A percentile compares a stretch with the other conserved stretches of the same genome.
phyloP scores from a whole-genome alignment of 2,888 invertebrate genomes.

The Galerucella nymphaeae region DNA sequence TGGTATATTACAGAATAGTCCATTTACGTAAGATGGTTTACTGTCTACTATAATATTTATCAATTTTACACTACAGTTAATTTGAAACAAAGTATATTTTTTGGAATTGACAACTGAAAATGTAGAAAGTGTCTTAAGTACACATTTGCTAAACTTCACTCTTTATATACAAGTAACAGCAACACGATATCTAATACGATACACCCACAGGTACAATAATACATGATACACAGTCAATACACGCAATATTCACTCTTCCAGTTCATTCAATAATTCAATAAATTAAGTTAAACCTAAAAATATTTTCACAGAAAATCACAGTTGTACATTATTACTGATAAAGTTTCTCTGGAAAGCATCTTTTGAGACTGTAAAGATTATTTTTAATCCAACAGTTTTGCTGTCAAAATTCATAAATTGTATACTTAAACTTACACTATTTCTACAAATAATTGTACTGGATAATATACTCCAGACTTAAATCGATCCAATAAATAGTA shows the following conservation, averaged over 20 bases:
- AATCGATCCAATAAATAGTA: not conserved
- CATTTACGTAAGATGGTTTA: slow-evolving; percentile 10
- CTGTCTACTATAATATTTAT: slow-evolving; percentile 9
- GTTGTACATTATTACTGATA: slow-evolving; percentile 55
- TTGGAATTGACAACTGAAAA: slow-evolving; percentile 30
- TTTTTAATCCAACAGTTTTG: not conserved
- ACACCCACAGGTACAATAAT: slow-evolving; percentile 60
- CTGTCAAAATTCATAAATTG: not conserved
- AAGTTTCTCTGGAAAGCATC: slow-evolving; percentile 28
- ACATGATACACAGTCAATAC: slow-evolving; percentile 51
- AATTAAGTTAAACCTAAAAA: slow-evolving; percentile 51
- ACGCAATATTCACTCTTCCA: slow-evolving; percentile 39
- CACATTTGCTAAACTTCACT: slow-evolving; percentile 41
- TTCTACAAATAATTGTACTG: not conserved
- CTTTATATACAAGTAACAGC: slow-evolving; percentile 56
- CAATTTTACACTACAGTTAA: slow-evolving; percentile 18
- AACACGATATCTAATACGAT: slow-evolving; percentile 59
- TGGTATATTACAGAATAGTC: slow-evolving; percentile 10
- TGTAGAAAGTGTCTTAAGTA: slow-evolving; percentile 36
- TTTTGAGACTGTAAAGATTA: slow-evolving; percentile 1
- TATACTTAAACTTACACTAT: slow-evolving; percentile 5
- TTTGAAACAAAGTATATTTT: slow-evolving; percentile 20
- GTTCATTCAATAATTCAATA: slow-evolving; percentile 49
- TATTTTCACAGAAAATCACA: slow-evolving; percentile 58
- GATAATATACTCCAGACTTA: not conserved